Base-by-base conservation (phyloP, 2,113 vertebrate genomes). In the Oxyura jamaicensis region DNA sequence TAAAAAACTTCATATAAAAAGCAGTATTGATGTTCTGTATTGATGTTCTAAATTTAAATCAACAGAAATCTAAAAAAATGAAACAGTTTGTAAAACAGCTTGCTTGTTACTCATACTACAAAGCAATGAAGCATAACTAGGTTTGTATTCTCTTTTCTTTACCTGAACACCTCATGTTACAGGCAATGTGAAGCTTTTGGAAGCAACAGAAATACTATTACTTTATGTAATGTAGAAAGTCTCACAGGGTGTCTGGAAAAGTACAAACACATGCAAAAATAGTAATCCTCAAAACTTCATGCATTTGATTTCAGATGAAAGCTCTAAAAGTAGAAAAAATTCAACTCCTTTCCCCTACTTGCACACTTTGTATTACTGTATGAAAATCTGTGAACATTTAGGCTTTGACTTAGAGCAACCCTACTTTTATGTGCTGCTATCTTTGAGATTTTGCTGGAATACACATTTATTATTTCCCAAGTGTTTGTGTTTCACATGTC, bases 341-440 rank as follows among this genome's bases (percentile, higher is more conserved):
- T 3, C 28, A 68, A 19, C 48, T 22, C 19, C 33, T 4, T 12
- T 9, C n/a, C 4, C 3, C 10, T 2, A 7, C 3, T 6, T 1
- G 6, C 3, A 29, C 1, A 0, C 8, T 86, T 76, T 44, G 13
- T 46, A 33, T 41, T 63, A 41, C 42, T 53, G 8, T 48, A 19
- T 46, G 31, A 79, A 75, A 85, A 75, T 31, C 26, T 41, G 4
- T 21, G 23, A 87, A 33, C 5, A 5, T 42, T 8, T 77, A 5
- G 36, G 10, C 6, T 91, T 86, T 35, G 33, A 44, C 20, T 74
- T 87, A 35, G 0, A 78, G 8, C 26, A 77, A 13, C 29, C 14
- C 29, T 28, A 48, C 1, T 60, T 91, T 46, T 17, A 55, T 12
- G 5, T 39, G 48, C 20, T 62, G 18, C 23, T 87, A 2, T 62